Evolutionary conservation across 1,140 invertebrate genomes (phyloP), one percentile per base, ranked within the genome.

Genomic region (Polyergus mexicanus): DNA sequence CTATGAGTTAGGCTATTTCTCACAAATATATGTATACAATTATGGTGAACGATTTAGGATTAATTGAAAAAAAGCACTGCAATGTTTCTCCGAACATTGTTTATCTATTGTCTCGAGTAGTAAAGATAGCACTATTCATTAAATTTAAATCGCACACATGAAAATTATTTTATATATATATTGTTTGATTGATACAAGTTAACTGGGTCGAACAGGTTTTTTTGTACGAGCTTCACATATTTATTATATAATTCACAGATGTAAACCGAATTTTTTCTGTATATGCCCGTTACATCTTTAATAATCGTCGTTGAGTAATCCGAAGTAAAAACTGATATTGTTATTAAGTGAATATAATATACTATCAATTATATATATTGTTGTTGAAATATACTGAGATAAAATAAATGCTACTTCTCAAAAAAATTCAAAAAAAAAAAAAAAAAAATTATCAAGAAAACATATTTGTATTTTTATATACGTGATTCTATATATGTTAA

Each of bases 321-420:
- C 78, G 88, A 88, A 84, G 8, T 88, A 86, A 85, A 84, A 80
- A 87, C 81, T n/a, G 63, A 85, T 78, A 88, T 91, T 92, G 91
- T 92, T 93, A 88, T 76, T 87, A 89, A 80, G 85, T 44, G 41
- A 81, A 38, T 86, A 90, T 86, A 87, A 85, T 90, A 62, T 86
- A 54, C 54, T 47, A 78, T 35, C 32, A 75, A 84, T 83, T 51
- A 83, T 89, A 91, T 89, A 89, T 89, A 89, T 81, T 88, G 77
- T 90, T 93, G 90, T 92, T 92, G 86, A 91, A 83, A 86, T 60
- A 85, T 88, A 87, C 22, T 71, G 76, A 63, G 74, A 88, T 87
- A 92, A 32, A 32, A 91, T 91, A 92, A 90, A 92, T 86, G 85
- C 69, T 86, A 87, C 77, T 91, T 80, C 32, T 32, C 32, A 32